Conservation (phyloP, 1,140 invertebrate species). For the Atopsyche davidsoni region DNA sequence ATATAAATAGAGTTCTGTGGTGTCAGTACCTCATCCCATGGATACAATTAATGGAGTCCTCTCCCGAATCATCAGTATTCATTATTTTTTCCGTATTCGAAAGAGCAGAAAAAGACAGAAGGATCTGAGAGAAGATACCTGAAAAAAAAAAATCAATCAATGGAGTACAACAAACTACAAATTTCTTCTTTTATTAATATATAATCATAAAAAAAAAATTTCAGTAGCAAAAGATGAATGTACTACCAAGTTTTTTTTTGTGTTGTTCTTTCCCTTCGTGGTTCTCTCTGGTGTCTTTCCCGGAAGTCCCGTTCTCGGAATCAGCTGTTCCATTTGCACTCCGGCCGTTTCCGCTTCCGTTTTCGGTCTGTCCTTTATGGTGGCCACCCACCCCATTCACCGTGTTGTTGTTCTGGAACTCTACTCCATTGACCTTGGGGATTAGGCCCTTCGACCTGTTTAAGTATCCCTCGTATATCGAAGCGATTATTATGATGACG, state of each 20-base stretch:
- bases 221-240: too few species aligned
- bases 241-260: too few species aligned
- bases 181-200: too few species aligned
- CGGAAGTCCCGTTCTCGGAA: background rate
- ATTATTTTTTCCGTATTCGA: slow-evolving; percentile 45
- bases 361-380: slow-evolving; percentile 23
- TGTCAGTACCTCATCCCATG: slow-evolving; percentile 70
- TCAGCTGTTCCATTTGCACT: background rate
- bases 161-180: too few species aligned
- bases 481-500: slow-evolving; percentile 53
- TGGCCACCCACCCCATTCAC: slow-evolving; percentile 20
- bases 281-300: too few species aligned
- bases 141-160: slow-evolving; percentile 27
- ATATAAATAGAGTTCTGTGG: too few species aligned
- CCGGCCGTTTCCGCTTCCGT: slow-evolving; percentile 30
- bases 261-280: too few species aligned
- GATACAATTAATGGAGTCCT: slow-evolving; percentile 68
- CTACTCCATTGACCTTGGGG: slow-evolving; percentile 36
- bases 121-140: slow-evolving; percentile 52
- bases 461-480: slow-evolving; percentile 49
- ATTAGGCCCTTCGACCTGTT: slow-evolving; percentile 33
- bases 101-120: slow-evolving; percentile 57
- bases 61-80: slow-evolving; percentile 38
- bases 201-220: too few species aligned
- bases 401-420: slow-evolving; percentile 43